Percentiles rank a stretch among this genome's conserved stretches.
phyloP scores from a whole-genome alignment of 2,113 vertebrate species.

The Spea multiplicata region DNA sequence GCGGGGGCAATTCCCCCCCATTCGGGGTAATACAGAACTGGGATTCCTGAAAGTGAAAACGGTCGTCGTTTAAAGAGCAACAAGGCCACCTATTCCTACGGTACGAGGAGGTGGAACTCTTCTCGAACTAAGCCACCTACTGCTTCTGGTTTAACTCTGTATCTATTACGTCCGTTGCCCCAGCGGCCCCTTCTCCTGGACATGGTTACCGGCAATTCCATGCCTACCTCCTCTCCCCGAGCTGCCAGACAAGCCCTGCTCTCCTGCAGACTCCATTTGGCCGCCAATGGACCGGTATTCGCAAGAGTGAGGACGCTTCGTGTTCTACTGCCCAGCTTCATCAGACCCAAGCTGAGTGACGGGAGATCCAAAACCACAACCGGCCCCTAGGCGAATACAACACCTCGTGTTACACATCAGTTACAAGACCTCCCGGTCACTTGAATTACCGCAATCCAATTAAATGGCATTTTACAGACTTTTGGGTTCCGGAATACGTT shows the following conservation, averaged over 20 bases:
- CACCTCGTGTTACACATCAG: not conserved
- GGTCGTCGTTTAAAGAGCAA: too few relatives aligned
- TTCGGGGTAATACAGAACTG: conserved; percentile 72
- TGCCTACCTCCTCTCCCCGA: conserved; percentile 56
- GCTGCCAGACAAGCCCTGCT: conserved; percentile 58
- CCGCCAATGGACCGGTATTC: conserved; percentile 77
- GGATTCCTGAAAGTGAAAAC: conserved; percentile 56
- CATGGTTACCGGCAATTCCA: too few relatives aligned
- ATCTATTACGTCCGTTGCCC: too few relatives aligned
- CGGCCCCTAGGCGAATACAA: conserved; percentile 73
- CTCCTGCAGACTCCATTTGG: conserved; percentile 76
- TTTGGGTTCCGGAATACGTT: not conserved
- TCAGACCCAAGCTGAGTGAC: conserved; percentile 78
- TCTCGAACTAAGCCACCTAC: too few relatives aligned
- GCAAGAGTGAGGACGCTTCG: conserved; percentile 64
- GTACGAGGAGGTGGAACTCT: too few relatives aligned
- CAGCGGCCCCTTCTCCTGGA: too few relatives aligned
- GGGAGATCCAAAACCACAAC: conserved; percentile 65
- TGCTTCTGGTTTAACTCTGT: too few relatives aligned
- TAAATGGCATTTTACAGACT: too few relatives aligned
- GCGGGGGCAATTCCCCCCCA: conserved; percentile 69
- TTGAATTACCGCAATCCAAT: too few relatives aligned
- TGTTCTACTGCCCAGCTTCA: conserved; percentile 65
- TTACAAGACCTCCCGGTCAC: not conserved
- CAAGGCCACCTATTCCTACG: too few relatives aligned